Base-by-base conservation (phyloP, 2,888 invertebrate species). In the Helleia helle region DNA sequence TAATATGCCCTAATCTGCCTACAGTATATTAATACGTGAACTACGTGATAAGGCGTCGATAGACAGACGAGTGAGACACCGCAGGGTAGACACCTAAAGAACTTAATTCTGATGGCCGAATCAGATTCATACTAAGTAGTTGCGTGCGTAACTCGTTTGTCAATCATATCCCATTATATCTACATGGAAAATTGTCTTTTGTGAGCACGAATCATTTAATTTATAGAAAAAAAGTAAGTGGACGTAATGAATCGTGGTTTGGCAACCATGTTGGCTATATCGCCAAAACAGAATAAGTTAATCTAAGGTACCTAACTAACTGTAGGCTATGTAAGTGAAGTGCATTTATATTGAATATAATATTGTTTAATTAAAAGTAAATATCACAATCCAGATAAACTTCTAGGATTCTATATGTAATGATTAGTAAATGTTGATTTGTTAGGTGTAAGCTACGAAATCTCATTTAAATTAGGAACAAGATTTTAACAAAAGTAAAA, bases 251-350 rank as follows among this genome's bases (percentile, higher is more conserved):
- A 58, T 56, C 57, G 51, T 65, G 55, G 65, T 80, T 83, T 83
- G 83, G 83, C 83, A 81, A 71, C 80, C 70, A 61, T 66, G 75
- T 80, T 80, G 83, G 81, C 81, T 74, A 62, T 52, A 66, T 55
- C 62, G 73, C 73, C 75, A 75, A 72, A 28, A 30, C 38, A 29
- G 26, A 17, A 15, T 18, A 11, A 31, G 5, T 11, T 11, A 9
- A 11, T n/a, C n/a, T 31, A 31, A 31, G 8, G 5, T 18, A 8
- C 8, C 8, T 7, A 22, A 22, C 22, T 22, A 2, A 34, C 11
- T 34, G 22, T 7, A 34, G 18, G 17, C 22, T 34, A 22, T 8
- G 18, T 22, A 22, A 22, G 12, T 34, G 9, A 7, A 8, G 18
- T 18, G 17, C 18, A 18, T 12, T 22, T 22, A 22, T 7, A 6